Base-by-base conservation (phyloP, 2,113 vertebrate species). In the Anguilla rostrata region DNA sequence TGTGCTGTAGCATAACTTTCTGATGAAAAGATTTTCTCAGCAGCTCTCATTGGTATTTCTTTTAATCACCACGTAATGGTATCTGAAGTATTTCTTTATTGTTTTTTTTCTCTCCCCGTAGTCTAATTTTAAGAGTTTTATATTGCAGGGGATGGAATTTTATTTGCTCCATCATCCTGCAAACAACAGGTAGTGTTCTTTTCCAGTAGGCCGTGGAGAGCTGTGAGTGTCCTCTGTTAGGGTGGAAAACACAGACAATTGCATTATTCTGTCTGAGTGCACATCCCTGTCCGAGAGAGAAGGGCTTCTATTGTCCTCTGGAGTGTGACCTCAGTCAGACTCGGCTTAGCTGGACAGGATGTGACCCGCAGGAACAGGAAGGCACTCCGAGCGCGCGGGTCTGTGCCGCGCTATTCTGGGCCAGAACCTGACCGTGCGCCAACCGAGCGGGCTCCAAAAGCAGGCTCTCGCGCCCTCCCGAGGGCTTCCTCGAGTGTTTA, bases 341-440 rank as follows among this genome's bases (percentile, higher is more conserved):
- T 86, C 40, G 49, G 29, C 26, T 60, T 34, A 29, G 49, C 40
- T 83, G 34, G 84, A 40, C 71, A 63, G 53, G 71, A 22, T 88
- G 63, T 88, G 57, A 53, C 16, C 20, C 6, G 49, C 81, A 29
- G 84, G 63, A 92, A 89, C 88, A 88, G 85, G 85, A 81, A 82
- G 53, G 34, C 14, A 20, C 53, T 34, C 56, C 75, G 75, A 49
- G 40, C 85, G 79, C 60, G 84, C 5, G 46, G 81, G 75, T 82
- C 85, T 87, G 84, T 1, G 18, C 90, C 89, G 87, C 81, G 46
- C 86, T 63, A 43, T 46, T 84, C 46, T 6, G 46, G 66, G 41
- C 40, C 78, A 63, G 78, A 80, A 84, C 57, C 39, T 89, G 49
- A 43, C 34, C 43, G 8, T 34, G 7, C n/a, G 26, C 81, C 29